These are phyloP conservation scores for Propithecus deckenii DNA, from an alignment of 2,797 vertebrate genomes.

Conservation along the genomic window DNA sequence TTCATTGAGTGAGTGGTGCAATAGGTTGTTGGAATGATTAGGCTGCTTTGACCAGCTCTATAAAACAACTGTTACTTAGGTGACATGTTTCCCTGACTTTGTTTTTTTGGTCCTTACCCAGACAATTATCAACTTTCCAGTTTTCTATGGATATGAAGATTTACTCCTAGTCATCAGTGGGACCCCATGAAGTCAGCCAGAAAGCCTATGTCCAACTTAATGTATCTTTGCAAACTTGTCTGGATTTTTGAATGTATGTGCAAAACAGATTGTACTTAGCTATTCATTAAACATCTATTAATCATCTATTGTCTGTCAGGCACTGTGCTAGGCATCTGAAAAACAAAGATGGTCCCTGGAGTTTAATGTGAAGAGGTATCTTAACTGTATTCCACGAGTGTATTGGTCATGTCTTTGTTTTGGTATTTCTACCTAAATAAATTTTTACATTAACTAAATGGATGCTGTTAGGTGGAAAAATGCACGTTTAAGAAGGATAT, in stretches of 20 bases:
- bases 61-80: slow-evolving; percentile 68
- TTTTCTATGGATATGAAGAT: slow-evolving; percentile 78
- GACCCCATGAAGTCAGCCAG: slow-evolving; percentile 76
- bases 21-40: slow-evolving; percentile 33
- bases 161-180: slow-evolving; percentile 75
- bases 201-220: slow-evolving; percentile 68
- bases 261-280: slow-evolving; percentile 65
- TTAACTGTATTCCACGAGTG: slow-evolving; percentile 50
- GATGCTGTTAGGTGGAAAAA: slow-evolving; percentile 53
- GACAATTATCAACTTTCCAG: slow-evolving; percentile 84
- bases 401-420: slow-evolving; percentile 56
- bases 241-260: slow-evolving; percentile 73
- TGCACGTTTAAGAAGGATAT: slow-evolving; percentile 38
- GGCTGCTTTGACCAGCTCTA: slow-evolving; percentile 64
- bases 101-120: slow-evolving; percentile 76
- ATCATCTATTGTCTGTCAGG: slow-evolving; percentile 51
- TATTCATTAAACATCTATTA: slow-evolving; percentile 56
- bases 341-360: slow-evolving; percentile 50
- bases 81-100: slow-evolving; percentile 75
- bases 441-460: slow-evolving; percentile 56
- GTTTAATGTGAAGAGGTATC: slow-evolving; percentile 51
- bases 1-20: slow-evolving; percentile 9
- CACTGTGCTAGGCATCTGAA: slow-evolving; percentile 53
- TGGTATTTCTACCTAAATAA: slow-evolving; percentile 53
- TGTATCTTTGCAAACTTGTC: slow-evolving; percentile 68